Percentiles rank a stretch among this genome's conserved stretches.
These are phyloP conservation scores for Panopea generosa DNA, from an alignment of 2,888 invertebrate species.

Conservation along the genomic window DNA sequence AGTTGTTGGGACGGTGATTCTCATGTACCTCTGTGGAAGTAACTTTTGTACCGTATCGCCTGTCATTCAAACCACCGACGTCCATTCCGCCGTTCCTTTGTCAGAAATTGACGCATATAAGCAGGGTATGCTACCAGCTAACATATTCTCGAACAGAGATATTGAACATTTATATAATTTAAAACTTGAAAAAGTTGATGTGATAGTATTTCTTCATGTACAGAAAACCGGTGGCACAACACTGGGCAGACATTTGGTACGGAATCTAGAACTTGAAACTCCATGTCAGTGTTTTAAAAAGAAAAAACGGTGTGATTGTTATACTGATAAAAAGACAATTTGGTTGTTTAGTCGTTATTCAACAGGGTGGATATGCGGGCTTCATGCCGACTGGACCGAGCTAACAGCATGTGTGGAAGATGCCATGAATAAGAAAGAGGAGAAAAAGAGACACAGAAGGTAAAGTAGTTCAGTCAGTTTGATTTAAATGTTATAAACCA, in stretches of 20 bases:
- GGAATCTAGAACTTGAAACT: conserved; percentile 95
- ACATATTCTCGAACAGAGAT: conserved; percentile 36
- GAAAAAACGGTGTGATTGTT: conserved; percentile 90
- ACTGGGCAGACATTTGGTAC: conserved; percentile 98
- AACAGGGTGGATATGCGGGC: conserved; percentile 90
- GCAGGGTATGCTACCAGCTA: conserved; percentile 48
- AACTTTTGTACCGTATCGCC: conserved; percentile 14
- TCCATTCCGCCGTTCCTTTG: not conserved
- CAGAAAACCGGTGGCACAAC: conserved; percentile 99
- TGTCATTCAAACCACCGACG: not conserved
- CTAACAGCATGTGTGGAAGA: conserved; percentile 89
- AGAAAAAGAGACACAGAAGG: conserved; percentile 90
- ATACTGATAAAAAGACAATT: conserved; percentile 71
- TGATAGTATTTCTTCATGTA: conserved; percentile 99
- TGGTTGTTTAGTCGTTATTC: conserved; percentile 92
- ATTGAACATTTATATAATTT: conserved; percentile 90
- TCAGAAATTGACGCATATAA: conserved; percentile 45
- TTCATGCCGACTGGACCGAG: conserved; percentile 99
- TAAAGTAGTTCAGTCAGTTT: too few relatives aligned
- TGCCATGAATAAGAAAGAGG: conserved; percentile 96
- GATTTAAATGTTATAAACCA: not conserved
- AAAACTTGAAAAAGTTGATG: conserved; percentile 92
- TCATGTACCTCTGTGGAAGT: conserved; percentile 19
- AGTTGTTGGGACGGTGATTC: conserved; percentile 9
- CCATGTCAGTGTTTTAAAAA: conserved; percentile 97